These are phyloP conservation scores for Scyliorhinus canicula DNA, from an alignment of 2,797 vertebrate species.

Conservation along the genomic window DNA sequence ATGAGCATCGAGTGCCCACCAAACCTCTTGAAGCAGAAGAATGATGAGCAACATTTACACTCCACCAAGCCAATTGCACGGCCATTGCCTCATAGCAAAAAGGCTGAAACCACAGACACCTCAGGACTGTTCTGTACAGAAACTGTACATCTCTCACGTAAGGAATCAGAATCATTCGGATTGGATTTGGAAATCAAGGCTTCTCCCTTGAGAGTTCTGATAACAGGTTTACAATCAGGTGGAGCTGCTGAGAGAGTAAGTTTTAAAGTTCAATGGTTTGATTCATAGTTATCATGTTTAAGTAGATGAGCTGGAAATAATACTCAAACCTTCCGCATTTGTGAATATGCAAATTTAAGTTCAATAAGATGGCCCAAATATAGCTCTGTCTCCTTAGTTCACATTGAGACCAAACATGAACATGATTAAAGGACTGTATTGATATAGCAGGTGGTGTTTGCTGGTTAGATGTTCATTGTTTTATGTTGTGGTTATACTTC, in stretches of 20 bases:
- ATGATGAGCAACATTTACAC: conserved; percentile 49
- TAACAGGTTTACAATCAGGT: conserved; percentile 63
- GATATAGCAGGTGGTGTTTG: background rate
- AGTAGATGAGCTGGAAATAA: background rate
- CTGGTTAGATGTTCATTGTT: background rate
- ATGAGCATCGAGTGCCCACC: conserved; percentile 63
- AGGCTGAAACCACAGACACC: conserved; percentile 50
- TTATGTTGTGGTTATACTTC: background rate
- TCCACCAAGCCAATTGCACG: conserved; percentile 47
- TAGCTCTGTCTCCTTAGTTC: background rate
- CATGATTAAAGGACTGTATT: background rate
- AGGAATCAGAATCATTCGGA: conserved; percentile 62
- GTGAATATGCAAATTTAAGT: background rate
- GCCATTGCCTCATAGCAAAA: conserved; percentile 55
- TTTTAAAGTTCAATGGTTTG: background rate
- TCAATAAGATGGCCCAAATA: background rate
- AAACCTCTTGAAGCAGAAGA: conserved; percentile 52
- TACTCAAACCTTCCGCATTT: background rate
- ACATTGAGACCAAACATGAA: background rate
- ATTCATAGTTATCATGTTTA: background rate
- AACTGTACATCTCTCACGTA: conserved; percentile 58
- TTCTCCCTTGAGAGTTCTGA: conserved; percentile 62
- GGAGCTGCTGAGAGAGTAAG: conserved; percentile 70
- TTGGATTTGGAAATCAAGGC: conserved; percentile 73
- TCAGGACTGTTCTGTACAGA: conserved; percentile 52